Evolutionary conservation across 2,888 invertebrate species (phyloP).

Genomic region (Pheosia tremula): DNA sequence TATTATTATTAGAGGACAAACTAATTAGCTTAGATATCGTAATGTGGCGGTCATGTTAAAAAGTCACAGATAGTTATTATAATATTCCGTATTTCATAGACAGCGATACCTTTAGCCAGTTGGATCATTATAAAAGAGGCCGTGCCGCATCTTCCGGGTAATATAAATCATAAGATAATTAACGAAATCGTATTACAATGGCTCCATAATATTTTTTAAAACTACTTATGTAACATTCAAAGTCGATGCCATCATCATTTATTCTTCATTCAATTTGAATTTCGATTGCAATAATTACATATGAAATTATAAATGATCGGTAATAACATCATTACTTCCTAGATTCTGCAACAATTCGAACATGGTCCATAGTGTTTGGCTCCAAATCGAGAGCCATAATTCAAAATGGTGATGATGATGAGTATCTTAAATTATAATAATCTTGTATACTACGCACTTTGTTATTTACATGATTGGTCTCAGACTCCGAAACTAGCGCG

Average conservation of each 20-base stretch:
- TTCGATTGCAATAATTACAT: too few species aligned
- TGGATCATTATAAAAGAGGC: background rate
- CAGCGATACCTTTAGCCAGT: background rate
- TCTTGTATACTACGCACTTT: too few species aligned
- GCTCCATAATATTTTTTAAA: background rate
- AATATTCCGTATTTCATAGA: background rate
- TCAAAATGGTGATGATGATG: too few species aligned
- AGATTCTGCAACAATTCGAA: background rate
- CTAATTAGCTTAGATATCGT: too few species aligned
- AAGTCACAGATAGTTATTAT: too few species aligned
- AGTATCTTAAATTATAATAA: too few species aligned
- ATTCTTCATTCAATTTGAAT: too few species aligned
- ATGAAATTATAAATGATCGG: background rate
- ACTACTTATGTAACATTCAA: background rate
- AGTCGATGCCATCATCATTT: background rate
- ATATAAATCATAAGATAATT: background rate
- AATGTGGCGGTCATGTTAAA: too few species aligned
- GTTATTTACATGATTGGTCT: too few species aligned
- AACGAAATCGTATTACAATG: background rate
- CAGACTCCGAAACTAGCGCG: too few species aligned
- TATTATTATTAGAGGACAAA: too few species aligned
- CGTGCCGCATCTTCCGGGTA: background rate
- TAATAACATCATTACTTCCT: background rate
- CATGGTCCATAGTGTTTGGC: background rate
- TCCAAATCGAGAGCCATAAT: background rate